phyloP scores from a whole-genome alignment of 2,113 vertebrate species.

The Rhinogobius similis region DNA sequence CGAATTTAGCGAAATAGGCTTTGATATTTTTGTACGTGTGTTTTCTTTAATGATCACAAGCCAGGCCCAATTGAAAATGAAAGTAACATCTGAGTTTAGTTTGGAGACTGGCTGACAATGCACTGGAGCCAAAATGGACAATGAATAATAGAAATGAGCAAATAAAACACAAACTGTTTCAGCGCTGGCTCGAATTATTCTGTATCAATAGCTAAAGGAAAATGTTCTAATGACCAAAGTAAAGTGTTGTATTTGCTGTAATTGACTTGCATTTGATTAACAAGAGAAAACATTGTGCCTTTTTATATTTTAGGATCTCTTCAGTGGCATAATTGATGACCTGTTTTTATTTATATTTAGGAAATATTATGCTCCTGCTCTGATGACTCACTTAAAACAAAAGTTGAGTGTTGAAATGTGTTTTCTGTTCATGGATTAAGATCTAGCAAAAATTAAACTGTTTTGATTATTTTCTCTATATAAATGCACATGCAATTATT shows the following conservation, averaged over 20 bases:
- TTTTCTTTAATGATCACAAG: slow-evolving; percentile 33
- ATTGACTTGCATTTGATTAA: not conserved
- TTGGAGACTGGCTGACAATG: not conserved
- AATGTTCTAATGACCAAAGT: not conserved
- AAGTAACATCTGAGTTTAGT: not conserved
- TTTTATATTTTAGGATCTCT: not conserved
- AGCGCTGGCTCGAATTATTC: not conserved
- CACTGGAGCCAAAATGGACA: not conserved
- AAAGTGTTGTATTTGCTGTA: not conserved
- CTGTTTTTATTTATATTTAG: not conserved
- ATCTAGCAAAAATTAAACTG: not conserved
- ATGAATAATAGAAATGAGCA: slow-evolving; percentile 1
- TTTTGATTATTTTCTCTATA: not conserved
- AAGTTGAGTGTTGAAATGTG: not conserved
- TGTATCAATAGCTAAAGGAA: not conserved
- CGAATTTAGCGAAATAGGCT: slow-evolving; percentile 38
- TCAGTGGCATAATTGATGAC: not conserved
- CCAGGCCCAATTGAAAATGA: slow-evolving; percentile 6
- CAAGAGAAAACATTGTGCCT: not conserved
- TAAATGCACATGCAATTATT: not conserved
- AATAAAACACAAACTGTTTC: not conserved
- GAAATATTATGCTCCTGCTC: not conserved
- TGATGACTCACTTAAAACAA: not conserved
- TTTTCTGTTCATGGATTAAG: not conserved
- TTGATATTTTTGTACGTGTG: slow-evolving; percentile 14